Conservation (phyloP, 2,797 vertebrate genomes). For the Hirundo rustica region DNA sequence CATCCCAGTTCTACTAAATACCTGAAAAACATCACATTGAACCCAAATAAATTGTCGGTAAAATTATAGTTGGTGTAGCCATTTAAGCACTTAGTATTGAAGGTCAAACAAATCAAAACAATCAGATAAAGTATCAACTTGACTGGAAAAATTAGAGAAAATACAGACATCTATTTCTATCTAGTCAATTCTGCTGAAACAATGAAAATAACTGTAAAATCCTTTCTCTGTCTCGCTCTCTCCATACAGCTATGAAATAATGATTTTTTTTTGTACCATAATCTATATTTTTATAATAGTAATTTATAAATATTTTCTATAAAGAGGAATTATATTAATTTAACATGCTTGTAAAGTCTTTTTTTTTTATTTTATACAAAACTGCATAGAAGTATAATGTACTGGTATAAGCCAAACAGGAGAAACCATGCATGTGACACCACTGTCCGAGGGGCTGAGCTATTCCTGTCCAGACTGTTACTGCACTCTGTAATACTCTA, state of each 20-base stretch:
- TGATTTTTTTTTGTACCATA: neutral
- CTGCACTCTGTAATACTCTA: neutral
- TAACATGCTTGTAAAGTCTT: too few relatives aligned
- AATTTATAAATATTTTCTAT: neutral
- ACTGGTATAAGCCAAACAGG: neutral
- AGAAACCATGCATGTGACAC: neutral
- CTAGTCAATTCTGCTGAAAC: neutral
- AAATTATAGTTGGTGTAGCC: neutral
- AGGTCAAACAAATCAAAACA: neutral
- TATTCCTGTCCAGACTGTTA: neutral
- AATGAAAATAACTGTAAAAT: neutral
- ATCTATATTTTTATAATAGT: neutral
- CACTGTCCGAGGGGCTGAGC: neutral
- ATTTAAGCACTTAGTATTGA: neutral
- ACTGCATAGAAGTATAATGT: neutral
- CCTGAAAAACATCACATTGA: constrained; percentile 72
- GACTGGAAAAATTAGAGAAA: neutral
- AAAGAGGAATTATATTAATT: neutral
- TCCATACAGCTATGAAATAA: neutral
- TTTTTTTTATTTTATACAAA: neutral
- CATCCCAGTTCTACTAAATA: constrained; percentile 94
- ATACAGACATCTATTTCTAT: neutral
- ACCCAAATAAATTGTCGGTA: neutral
- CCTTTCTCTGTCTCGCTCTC: neutral
- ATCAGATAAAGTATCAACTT: neutral